Conservation (phyloP, 2,888 invertebrate genomes). For the Smittia sp. region DNA sequence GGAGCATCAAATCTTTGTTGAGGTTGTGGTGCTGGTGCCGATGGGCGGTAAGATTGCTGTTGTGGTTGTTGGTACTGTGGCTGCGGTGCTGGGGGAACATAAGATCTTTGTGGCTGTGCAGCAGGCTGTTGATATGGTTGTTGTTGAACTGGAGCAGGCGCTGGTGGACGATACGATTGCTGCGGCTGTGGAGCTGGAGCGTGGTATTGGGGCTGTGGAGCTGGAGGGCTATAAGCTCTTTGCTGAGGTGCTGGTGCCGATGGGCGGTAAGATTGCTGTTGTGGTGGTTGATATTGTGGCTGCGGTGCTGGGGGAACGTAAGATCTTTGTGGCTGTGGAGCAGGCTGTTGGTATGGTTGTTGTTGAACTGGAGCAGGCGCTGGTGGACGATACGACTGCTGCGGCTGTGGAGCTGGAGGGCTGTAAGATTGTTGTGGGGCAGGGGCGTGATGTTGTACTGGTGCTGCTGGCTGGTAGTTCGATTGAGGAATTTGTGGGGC, state of each 20-base stretch:
- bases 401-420: not conserved
- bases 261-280: not conserved
- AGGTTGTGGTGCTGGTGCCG: not conserved
- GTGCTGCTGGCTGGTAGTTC: not conserved
- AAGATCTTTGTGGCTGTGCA: not conserved
- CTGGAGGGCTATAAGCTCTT: not conserved
- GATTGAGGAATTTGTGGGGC: no score
- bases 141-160: not conserved
- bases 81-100: not conserved
- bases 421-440: not conserved
- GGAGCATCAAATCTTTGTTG: not conserved
- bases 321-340: not conserved
- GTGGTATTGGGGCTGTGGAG: not conserved
- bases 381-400: not conserved
- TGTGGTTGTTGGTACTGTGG: not conserved
- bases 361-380: not conserved
- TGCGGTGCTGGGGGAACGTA: not conserved
- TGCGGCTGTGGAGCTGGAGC: not conserved
- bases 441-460: not conserved
- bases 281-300: not conserved
- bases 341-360: not conserved
- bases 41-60: not conserved
- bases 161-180: not conserved
- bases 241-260: not conserved
- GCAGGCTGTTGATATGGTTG: not conserved